phyloP scores from a whole-genome alignment of 2,113 vertebrate genomes.

The Actenoides lindsayi region DNA sequence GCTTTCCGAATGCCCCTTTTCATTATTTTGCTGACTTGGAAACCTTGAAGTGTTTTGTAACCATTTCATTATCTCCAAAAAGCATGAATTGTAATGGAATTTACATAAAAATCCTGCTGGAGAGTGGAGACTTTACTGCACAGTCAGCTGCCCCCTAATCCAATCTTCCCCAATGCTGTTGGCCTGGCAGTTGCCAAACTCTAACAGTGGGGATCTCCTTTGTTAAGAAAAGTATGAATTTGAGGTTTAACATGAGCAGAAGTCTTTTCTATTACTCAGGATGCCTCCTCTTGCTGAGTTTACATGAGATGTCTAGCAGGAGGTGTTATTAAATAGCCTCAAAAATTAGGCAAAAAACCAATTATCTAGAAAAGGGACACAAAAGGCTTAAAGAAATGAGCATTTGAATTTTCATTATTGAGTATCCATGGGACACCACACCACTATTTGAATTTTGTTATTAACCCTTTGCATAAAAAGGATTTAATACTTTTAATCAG shows the following conservation, averaged over 20 bases:
- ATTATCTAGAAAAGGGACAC: slow-evolving; percentile 77
- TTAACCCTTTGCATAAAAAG: slow-evolving; percentile 75
- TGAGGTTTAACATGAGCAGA: slow-evolving; percentile 81
- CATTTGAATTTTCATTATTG: slow-evolving; percentile 79
- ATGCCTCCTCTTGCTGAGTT: slow-evolving; percentile 88
- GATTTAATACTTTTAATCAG: slow-evolving; percentile 72
- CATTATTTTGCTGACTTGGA: slow-evolving; percentile 86
- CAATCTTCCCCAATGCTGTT: slow-evolving; percentile 86
- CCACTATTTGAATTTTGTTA: slow-evolving; percentile 68
- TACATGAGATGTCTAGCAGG: slow-evolving; percentile 82
- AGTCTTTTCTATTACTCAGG: slow-evolving; percentile 81
- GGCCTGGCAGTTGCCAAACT: slow-evolving; percentile 80
- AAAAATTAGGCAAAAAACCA: slow-evolving; percentile 78
- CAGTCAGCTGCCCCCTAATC: slow-evolving; percentile 87
- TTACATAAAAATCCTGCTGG: slow-evolving; percentile 89
- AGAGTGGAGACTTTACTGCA: slow-evolving; percentile 80
- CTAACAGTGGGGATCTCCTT: slow-evolving; percentile 87
- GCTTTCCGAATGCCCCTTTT: slow-evolving; percentile 72
- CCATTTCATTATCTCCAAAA: slow-evolving; percentile 84
- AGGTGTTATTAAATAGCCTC: slow-evolving; percentile 81
- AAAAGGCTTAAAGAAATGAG: slow-evolving; percentile 78
- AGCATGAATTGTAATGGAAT: slow-evolving; percentile 85
- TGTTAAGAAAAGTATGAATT: slow-evolving; percentile 83
- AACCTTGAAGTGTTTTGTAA: slow-evolving; percentile 82
- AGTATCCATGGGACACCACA: slow-evolving; percentile 75